phyloP scores from a whole-genome alignment of 2,888 invertebrate species.

The Troides aeacus region DNA sequence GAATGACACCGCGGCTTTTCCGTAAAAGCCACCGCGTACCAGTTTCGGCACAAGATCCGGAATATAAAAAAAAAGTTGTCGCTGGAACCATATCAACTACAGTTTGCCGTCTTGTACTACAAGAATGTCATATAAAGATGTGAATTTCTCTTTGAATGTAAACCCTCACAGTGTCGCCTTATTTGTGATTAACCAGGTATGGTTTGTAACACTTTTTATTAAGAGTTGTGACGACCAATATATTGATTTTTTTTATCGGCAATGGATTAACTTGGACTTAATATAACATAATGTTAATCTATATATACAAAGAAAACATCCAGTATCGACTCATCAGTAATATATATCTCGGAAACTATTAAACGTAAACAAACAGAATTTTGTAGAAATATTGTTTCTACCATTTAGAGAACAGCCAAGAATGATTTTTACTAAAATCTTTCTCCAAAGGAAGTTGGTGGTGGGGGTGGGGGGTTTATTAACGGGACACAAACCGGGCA shows the following conservation, averaged over 20 bases:
- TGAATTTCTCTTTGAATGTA: not conserved
- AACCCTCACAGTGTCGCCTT: not conserved
- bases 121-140: not conserved
- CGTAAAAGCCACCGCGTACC: constrained; percentile 24
- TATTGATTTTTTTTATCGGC: no score
- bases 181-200: not conserved
- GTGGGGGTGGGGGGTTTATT: no score
- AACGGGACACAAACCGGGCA: no score
- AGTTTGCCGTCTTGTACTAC: constrained; percentile 2
- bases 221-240: not conserved
- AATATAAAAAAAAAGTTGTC: constrained; percentile 5
- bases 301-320: no score
- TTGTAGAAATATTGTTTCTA: no score
- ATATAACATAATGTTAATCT: no score
- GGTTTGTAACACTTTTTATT: not conserved
- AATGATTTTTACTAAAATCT: no score
- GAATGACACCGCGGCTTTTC: constrained; percentile 18
- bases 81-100: not conserved
- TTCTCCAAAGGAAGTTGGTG: no score
- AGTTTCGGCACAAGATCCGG: constrained; percentile 24
- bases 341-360: no score
- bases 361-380: not conserved
- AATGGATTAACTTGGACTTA: no score
- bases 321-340: no score
- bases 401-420: no score